Conservation (phyloP, 2,797 vertebrate species). For the Hozukius guyotensis region DNA sequence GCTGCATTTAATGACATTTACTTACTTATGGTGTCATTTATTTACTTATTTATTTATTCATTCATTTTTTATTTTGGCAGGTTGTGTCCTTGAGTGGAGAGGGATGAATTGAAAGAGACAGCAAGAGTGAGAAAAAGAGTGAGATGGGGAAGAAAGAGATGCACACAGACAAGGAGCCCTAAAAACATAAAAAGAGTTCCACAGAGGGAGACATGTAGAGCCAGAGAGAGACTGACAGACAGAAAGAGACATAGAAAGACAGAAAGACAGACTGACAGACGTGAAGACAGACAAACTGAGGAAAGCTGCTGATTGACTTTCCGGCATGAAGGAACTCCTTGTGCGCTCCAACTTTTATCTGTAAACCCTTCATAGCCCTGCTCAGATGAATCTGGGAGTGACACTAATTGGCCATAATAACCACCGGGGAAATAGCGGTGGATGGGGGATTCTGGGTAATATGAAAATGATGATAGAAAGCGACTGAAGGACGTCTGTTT, state of each 20-base stretch:
- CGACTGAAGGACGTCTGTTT: conserved; percentile 52
- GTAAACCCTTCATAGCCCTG: conserved; percentile 35
- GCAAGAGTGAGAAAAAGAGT: neutral
- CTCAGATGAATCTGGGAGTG: conserved; percentile 39
- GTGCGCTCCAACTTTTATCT: conserved; percentile 37
- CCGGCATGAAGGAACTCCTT: conserved; percentile 62
- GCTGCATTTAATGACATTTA: too few species aligned
- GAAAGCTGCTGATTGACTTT: conserved; percentile 41
- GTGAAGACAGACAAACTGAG: neutral
- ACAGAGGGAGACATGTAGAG: neutral
- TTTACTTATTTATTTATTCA: too few species aligned
- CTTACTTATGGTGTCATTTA: too few species aligned
- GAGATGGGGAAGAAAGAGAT: neutral
- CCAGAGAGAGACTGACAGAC: neutral
- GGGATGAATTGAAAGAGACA: neutral
- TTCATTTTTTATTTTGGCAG: too few species aligned
- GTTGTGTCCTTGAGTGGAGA: neutral
- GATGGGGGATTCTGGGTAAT: conserved; percentile 55
- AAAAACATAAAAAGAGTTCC: neutral
- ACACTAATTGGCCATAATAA: conserved; percentile 75
- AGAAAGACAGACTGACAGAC: neutral
- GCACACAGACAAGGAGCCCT: neutral
- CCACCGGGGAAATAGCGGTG: conserved; percentile 34
- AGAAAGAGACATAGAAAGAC: neutral
- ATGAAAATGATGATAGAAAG: conserved; percentile 73